These are phyloP conservation scores for Nixonia krombeini DNA, from an alignment of 1,140 invertebrate genomes.

Conservation along the genomic window DNA sequence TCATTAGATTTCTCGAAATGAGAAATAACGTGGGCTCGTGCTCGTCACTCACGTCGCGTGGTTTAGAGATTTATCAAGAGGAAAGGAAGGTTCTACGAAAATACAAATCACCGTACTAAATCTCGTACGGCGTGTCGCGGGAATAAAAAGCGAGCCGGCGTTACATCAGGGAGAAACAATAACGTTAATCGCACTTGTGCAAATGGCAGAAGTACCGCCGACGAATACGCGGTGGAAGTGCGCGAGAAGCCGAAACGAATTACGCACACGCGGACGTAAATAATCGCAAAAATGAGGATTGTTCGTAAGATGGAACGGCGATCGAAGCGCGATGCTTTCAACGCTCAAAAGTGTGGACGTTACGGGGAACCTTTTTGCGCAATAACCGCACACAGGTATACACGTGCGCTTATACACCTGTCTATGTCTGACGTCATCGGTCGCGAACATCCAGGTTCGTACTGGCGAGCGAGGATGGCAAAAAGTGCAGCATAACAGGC, in stretches of 20 bases:
- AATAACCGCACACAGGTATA: no score
- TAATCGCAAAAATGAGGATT: no score
- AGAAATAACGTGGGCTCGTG: constrained; percentile 53
- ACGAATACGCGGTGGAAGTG: no score
- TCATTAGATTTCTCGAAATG: constrained; percentile 59
- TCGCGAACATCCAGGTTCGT: constrained; percentile 28
- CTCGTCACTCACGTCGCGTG: constrained; percentile 25
- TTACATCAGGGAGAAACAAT: background rate
- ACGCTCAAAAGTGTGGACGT: no score
- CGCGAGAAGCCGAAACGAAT: no score
- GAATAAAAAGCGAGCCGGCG: background rate
- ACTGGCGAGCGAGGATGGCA: constrained; percentile 18
- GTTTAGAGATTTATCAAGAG: constrained; percentile 36
- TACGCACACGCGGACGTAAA: no score
- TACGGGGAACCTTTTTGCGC: no score
- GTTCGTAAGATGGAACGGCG: no score
- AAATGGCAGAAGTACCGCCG: no score
- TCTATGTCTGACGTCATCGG: constrained; percentile 22
- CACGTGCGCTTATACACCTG: no score
- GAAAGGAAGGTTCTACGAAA: constrained; percentile 31
- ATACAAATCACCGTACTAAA: constrained; percentile 38
- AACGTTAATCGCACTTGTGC: no score
- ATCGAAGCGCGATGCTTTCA: no score
- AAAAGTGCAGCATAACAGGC: constrained; percentile 54
- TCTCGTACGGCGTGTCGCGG: constrained; percentile 13